Conservation (phyloP, 2,888 invertebrate species). For the Brachycybe producta region DNA sequence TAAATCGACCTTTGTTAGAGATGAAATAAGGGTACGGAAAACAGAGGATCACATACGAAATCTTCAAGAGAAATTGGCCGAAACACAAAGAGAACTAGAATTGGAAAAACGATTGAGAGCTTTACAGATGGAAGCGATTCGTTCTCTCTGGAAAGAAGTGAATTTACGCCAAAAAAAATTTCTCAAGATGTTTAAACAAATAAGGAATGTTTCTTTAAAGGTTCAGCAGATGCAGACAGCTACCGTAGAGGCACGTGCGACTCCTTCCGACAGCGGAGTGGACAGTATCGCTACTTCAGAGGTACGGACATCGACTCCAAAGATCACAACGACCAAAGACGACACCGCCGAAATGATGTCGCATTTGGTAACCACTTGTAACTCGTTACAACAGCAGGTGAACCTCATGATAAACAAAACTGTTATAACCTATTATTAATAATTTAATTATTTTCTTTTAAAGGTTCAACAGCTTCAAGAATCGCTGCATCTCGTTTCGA, state of each 20-base stretch:
- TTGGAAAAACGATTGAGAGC: conserved; percentile 73
- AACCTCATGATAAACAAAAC: background rate
- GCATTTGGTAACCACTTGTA: conserved; percentile 2
- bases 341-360: background rate
- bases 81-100: conserved; percentile 68
- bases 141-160: conserved; percentile 57
- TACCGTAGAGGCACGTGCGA: background rate
- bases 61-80: conserved; percentile 68
- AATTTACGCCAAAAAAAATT: background rate
- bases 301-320: background rate
- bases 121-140: conserved; percentile 79
- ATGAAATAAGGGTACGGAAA: conserved; percentile 59
- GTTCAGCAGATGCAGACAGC: conserved; percentile 12
- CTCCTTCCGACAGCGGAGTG: conserved; percentile 5
- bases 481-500: conserved; percentile 12
- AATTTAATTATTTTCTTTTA: conserved; percentile 2
- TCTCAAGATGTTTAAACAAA: background rate
- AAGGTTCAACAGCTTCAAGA: conserved; percentile 19
- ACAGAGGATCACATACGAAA: conserved; percentile 71
- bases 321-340: background rate
- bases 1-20: conserved; percentile 49
- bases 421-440: background rate
- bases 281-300: background rate
- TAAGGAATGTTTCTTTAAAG: background rate
- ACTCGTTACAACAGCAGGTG: conserved; percentile 4